Percentiles rank a stretch among this genome's conserved stretches.
Conservation (phyloP, 1,140 invertebrate species). For the Parasteatoda tepidariorum region DNA sequence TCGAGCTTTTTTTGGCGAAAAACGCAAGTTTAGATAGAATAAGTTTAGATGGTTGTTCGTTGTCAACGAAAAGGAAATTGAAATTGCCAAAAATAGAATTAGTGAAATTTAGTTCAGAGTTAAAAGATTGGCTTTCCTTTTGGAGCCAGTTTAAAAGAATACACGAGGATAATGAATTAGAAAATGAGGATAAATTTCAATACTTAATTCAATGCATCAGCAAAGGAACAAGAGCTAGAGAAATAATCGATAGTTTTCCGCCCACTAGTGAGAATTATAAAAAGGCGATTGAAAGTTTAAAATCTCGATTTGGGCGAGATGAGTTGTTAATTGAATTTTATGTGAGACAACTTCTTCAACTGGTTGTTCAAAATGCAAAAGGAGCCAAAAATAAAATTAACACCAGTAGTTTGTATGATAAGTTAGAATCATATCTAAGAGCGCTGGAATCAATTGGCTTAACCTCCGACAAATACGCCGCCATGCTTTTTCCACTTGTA, state of each 20-base stretch:
- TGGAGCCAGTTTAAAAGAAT: slow-evolving; percentile 9
- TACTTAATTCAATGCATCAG: slow-evolving; percentile 1
- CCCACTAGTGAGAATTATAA: slow-evolving; percentile 55
- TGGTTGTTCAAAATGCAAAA: slow-evolving; percentile 6
- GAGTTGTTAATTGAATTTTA: slow-evolving; percentile 56
- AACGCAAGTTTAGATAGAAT: too few relatives aligned
- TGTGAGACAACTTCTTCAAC: slow-evolving; percentile 46
- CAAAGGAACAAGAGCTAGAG: too few relatives aligned
- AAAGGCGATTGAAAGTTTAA: slow-evolving; percentile 62
- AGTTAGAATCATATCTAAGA: slow-evolving; percentile 64
- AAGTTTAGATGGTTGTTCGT: too few relatives aligned
- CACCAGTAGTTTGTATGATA: too few relatives aligned
- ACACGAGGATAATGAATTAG: neutral
- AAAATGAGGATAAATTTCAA: neutral
- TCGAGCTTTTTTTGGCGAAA: too few relatives aligned
- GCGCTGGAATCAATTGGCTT: slow-evolving; percentile 65
- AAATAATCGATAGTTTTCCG: slow-evolving; percentile 62
- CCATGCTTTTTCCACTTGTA: slow-evolving; percentile 65
- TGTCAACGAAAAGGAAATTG: too few relatives aligned
- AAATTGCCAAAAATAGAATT: slow-evolving; percentile 9
- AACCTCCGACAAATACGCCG: too few relatives aligned
- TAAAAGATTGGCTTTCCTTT: slow-evolving; percentile 2
- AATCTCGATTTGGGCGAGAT: too few relatives aligned
- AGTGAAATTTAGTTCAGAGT: too few relatives aligned
- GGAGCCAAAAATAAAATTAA: neutral